Percentiles rank a stretch among this genome's conserved stretches.
phyloP scores from a whole-genome alignment of 2,113 vertebrate species.

The Leuciscus idus region DNA sequence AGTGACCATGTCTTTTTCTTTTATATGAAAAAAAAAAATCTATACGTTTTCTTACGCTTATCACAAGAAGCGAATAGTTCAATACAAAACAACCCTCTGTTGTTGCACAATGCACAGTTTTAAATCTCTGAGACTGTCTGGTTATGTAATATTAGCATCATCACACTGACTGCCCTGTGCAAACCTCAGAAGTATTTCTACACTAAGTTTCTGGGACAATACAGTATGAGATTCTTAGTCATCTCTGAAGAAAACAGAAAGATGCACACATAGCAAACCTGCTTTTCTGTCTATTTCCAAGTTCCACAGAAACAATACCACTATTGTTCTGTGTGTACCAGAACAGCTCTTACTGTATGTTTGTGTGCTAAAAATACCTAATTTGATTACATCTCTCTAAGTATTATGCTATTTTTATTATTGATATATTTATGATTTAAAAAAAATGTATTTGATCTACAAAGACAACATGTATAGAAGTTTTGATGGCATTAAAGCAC shows the following conservation, averaged over 20 bases:
- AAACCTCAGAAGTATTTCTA: neutral
- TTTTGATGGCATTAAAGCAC: neutral
- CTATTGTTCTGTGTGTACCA: conserved; percentile 69
- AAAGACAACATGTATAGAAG: neutral
- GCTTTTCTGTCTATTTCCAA: conserved; percentile 63
- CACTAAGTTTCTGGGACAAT: neutral
- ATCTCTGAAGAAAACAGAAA: conserved; percentile 5
- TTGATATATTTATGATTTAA: neutral
- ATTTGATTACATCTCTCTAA: neutral
- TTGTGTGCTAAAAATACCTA: neutral
- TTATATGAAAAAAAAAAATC: neutral
- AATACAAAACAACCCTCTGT: neutral
- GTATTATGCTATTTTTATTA: neutral
- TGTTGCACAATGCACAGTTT: conserved; percentile 1
- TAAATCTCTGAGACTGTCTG: neutral
- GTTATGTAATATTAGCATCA: conserved; percentile 7
- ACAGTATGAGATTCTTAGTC: neutral
- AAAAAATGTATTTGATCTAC: neutral
- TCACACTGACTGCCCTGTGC: neutral
- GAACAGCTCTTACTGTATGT: conserved; percentile 47
- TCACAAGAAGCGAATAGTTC: neutral
- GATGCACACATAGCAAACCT: conserved; percentile 53
- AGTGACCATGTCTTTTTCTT: neutral
- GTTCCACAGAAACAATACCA: conserved; percentile 65
- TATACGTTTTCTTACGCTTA: neutral